phyloP scores from a whole-genome alignment of 2,113 vertebrate species.

The Galemys pyrenaicus region DNA sequence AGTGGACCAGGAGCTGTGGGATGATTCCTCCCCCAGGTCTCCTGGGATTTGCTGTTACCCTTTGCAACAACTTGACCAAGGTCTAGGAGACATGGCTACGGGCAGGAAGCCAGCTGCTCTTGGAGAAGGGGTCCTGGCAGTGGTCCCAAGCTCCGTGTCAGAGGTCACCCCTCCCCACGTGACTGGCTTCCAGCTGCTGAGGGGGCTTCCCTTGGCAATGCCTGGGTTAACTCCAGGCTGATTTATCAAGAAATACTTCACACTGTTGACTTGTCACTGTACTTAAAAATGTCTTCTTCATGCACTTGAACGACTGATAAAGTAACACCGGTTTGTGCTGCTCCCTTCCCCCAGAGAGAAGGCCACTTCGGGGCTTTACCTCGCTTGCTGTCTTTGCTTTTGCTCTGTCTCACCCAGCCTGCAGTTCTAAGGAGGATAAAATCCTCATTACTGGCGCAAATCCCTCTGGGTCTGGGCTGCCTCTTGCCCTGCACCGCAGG shows the following conservation, averaged over 20 bases:
- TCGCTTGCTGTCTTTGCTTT: not conserved
- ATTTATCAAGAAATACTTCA: not conserved
- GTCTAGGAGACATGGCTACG: not conserved
- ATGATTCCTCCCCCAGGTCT: no score
- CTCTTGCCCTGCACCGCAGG: not conserved
- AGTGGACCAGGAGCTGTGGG: not conserved
- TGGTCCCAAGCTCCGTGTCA: not conserved
- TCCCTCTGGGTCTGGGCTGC: not conserved
- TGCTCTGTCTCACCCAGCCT: not conserved
- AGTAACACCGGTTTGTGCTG: not conserved
- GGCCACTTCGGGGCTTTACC: not conserved
- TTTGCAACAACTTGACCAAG: not conserved
- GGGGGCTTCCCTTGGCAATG: not conserved
- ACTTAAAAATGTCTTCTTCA: not conserved
- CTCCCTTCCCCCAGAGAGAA: not conserved
- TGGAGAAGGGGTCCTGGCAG: not conserved
- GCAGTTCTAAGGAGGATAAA: not conserved
- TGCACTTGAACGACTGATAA: not conserved
- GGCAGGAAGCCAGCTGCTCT: fast-evolving
- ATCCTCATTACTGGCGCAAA: not conserved
- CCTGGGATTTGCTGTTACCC: not conserved
- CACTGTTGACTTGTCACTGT: not conserved
- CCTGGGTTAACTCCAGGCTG: no score
- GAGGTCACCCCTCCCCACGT: fast-evolving
- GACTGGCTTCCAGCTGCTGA: fast-evolving